Evolutionary conservation across 2,797 vertebrate genomes (phyloP).

Genomic region (Peromyscus aztecus): DNA sequence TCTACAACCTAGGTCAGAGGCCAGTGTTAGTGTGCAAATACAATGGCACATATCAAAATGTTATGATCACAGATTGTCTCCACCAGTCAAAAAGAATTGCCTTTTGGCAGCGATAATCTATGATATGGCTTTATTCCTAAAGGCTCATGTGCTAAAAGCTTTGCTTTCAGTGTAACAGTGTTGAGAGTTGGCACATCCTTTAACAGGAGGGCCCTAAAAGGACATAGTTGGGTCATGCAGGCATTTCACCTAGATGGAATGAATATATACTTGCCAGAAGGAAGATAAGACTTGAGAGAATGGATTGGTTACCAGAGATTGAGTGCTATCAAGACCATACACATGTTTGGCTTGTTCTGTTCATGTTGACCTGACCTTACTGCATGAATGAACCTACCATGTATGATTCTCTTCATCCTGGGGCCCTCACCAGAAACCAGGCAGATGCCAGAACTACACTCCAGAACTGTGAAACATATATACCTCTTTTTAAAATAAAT

Average conservation of each 20-base stretch:
- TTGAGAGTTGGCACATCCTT: not conserved
- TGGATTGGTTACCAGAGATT: not conserved
- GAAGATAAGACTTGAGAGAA: not conserved
- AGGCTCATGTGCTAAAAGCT: not conserved
- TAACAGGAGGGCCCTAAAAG: not conserved
- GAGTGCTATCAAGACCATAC: not conserved
- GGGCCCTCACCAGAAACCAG: not conserved
- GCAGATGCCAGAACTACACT: not conserved
- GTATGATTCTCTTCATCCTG: fast-evolving
- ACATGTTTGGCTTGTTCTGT: not conserved
- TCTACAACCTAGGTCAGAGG: not conserved
- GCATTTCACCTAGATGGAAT: not conserved
- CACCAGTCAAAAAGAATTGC: not conserved
- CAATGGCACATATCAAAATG: fast-evolving
- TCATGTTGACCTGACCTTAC: fast-evolving
- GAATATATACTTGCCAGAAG: not conserved
- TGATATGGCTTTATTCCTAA: not conserved
- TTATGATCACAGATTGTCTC: not conserved
- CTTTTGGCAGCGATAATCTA: not conserved
- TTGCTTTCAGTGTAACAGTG: not conserved
- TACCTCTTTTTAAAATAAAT: not conserved
- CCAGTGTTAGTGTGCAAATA: not conserved
- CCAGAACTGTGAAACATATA: not conserved
- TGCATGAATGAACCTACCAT: not conserved
- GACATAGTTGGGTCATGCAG: not conserved